Conservation (phyloP, 1,140 invertebrate species). For the Bombus fervidus region DNA sequence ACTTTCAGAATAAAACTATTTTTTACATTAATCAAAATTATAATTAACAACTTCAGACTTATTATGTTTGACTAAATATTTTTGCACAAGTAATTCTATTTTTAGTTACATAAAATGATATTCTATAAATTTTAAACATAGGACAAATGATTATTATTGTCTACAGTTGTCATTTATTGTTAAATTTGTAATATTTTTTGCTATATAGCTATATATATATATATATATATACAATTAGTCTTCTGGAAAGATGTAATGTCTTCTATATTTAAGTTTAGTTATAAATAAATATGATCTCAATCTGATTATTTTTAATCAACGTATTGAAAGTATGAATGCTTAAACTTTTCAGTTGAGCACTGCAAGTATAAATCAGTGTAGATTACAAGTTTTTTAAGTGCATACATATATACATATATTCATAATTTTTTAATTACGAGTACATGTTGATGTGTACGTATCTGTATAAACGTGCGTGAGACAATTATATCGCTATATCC, state of each 20-base stretch:
- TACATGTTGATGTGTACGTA: constrained; percentile 55
- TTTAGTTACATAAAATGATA: background rate
- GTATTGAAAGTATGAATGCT: constrained; percentile 11
- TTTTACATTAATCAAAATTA: constrained; percentile 30
- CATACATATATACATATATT: constrained; percentile 34
- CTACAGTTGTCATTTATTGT: background rate
- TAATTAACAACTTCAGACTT: constrained; percentile 3
- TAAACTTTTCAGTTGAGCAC: constrained; percentile 36
- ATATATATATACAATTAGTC: background rate
- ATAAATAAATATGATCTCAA: constrained; percentile 49
- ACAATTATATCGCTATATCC: constrained; percentile 59
- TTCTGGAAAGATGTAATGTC: background rate
- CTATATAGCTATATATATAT: background rate
- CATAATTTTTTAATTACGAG: constrained; percentile 30
- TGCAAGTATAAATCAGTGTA: constrained; percentile 48
- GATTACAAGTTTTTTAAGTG: constrained; percentile 24
- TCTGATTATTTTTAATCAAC: constrained; percentile 13
- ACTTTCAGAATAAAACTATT: constrained; percentile 30
- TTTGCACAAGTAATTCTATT: constrained; percentile 27
- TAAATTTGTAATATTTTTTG: background rate
- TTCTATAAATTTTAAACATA: background rate
- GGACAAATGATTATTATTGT: background rate
- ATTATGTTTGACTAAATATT: background rate
- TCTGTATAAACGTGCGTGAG: constrained; percentile 48
- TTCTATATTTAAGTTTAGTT: constrained; percentile 39